Conservation (phyloP, 2,888 invertebrate species). For the Metopia argyrocephala region DNA sequence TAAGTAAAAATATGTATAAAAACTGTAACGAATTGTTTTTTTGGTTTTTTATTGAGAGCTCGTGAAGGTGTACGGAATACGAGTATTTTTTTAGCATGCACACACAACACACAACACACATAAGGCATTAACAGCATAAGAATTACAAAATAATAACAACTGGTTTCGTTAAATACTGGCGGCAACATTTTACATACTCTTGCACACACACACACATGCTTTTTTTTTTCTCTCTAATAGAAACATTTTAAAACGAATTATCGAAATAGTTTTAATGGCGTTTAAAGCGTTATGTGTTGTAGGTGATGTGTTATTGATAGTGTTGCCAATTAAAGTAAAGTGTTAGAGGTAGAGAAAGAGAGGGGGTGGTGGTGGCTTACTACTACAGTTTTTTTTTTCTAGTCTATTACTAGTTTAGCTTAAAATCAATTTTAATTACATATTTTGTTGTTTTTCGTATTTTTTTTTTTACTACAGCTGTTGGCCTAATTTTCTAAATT, state of each 20-base stretch:
- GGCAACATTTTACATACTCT: background rate
- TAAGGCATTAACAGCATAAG: slow-evolving; percentile 19
- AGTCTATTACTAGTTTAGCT: background rate
- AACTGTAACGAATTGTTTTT: slow-evolving; percentile 17
- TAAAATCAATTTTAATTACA: slow-evolving; percentile 39
- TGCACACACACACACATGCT: slow-evolving; percentile 4
- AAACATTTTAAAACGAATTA: slow-evolving; percentile 10
- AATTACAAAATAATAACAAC: slow-evolving; percentile 24
- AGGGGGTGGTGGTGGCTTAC: background rate
- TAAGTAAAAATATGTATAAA: background rate
- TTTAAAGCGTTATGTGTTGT: slow-evolving; percentile 2
- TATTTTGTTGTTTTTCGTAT: too few relatives aligned
- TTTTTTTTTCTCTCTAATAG: background rate
- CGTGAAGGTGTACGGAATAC: slow-evolving; percentile 32
- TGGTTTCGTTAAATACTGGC: slow-evolving; percentile 18
- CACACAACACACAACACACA: background rate
- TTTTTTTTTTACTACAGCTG: slow-evolving; percentile 33
- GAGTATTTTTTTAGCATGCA: slow-evolving; percentile 40
- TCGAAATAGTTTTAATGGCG: slow-evolving; percentile 15
- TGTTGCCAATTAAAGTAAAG: background rate
- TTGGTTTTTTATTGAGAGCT: slow-evolving; percentile 35
- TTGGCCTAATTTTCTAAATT: slow-evolving; percentile 43
- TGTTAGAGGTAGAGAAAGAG: background rate
- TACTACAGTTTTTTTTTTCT: background rate
- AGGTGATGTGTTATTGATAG: slow-evolving; percentile 10